Percentiles rank a stretch among this genome's conserved stretches.
Conservation (phyloP, 2,888 invertebrate genomes). For the Suillia variegata region DNA sequence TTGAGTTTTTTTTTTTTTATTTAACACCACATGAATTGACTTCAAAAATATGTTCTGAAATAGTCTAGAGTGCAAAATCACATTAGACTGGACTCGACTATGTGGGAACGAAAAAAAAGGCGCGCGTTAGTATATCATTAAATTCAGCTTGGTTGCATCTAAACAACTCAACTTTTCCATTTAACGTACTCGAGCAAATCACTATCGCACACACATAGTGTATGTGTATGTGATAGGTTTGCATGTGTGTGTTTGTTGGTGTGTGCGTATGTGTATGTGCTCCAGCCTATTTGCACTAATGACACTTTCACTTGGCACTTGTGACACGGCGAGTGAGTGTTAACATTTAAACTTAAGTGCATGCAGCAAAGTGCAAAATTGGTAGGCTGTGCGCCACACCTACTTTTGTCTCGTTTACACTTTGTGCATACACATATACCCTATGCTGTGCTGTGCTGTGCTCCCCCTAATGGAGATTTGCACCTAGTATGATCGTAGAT, state of each 20-base stretch:
- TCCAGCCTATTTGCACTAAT: neutral
- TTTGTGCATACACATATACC: neutral
- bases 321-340: neutral
- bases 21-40: too few relatives aligned
- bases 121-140: too few relatives aligned
- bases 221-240: neutral
- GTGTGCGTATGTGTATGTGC: neutral
- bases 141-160: too few relatives aligned
- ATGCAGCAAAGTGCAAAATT: neutral
- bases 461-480: constrained; percentile 1
- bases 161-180: too few relatives aligned
- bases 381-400: neutral
- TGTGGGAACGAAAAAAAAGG: too few relatives aligned
- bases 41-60: too few relatives aligned
- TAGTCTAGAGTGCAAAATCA: too few relatives aligned
- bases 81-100: too few relatives aligned
- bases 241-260: neutral
- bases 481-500: neutral
- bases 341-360: neutral
- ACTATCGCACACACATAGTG: too few relatives aligned
- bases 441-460: too few relatives aligned
- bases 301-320: neutral
- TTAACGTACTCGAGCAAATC: too few relatives aligned
- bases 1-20: too few relatives aligned
- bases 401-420: neutral